Evolutionary conservation across 2,113 vertebrate genomes (phyloP).

Genomic region (Corvus cornix): DNA sequence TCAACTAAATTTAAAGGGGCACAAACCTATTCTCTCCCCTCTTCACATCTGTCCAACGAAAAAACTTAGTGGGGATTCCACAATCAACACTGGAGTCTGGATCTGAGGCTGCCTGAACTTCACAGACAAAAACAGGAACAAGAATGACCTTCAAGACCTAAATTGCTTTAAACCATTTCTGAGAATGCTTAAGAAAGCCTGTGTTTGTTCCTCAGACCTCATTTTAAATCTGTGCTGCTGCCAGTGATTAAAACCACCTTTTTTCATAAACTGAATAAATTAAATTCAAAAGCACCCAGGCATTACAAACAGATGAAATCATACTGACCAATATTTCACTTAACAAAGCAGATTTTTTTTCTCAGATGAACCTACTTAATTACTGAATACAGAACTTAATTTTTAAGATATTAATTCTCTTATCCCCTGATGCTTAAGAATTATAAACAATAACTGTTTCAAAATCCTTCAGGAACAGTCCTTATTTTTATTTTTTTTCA

Average conservation of each 20-base stretch:
- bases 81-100: not conserved
- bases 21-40: not conserved
- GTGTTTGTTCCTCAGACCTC: not conserved
- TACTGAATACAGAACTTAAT: not conserved
- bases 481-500: not conserved
- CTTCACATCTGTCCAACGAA: not conserved
- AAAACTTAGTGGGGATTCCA: not conserved
- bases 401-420: not conserved
- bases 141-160: not conserved
- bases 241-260: constrained; percentile 16
- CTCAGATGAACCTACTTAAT: not conserved
- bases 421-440: not conserved
- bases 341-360: not conserved
- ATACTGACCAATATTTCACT: not conserved
- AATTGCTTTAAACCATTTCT: constrained; percentile 7
- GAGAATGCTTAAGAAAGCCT: not conserved
- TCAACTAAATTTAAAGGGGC: not conserved
- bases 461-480: not conserved
- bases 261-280: constrained; percentile 7
- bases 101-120: not conserved
- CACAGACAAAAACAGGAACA: not conserved
- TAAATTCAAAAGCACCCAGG: not conserved
- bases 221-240: not conserved
- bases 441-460: not conserved
- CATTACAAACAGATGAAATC: constrained; percentile 8